Base-by-base conservation (phyloP, 2,113 vertebrate species). In the Poeciliopsis prolifica region DNA sequence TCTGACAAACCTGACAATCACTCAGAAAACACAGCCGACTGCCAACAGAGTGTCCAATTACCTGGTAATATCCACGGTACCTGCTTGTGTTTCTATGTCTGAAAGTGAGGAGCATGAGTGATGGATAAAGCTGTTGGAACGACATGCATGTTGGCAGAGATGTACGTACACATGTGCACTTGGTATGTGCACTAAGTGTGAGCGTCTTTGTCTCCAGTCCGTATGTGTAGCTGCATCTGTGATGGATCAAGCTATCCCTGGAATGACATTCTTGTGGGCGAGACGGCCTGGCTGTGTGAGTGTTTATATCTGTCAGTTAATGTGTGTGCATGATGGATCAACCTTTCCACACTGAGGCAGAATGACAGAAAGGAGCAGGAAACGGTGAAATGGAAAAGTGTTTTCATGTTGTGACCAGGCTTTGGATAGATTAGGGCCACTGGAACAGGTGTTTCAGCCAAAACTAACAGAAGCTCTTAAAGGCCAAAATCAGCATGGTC, bases 251-350 rank as follows among this genome's bases (percentile, higher is more conserved):
- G 79, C 78, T 82, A 86, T 87, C 82, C 81, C 82, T 84, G 81
- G 86, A 89, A 91, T 88, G 84, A 88, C 90, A 87, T 87, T 79
- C 79, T 71, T 76, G 80, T 88, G 87, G 86, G 84, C 19, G 71
- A 87, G 82, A 65, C 61, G 61, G 80, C 6, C 10, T 44, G 11
- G n/a, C 66, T 74, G 78, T 75, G 62, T 77, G n/a, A 68, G 65
- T 65, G 71, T 81, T 44, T 61, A 12, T 79, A 51, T 68, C 29
- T 69, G 60, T 72, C 64, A 75, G 70, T 66, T 58, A 61, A 61
- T 66, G 70, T 64, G 71, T 33, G 77, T 62, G 62, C 42, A 78
- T 88, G 90, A 92, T 87, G 88, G 82, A 90, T 90, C 87, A 91
- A 89, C 85, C 87, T 80, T 70, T 88, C 84, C 78, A n/a, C 75